Conservation (phyloP, 2,888 invertebrate genomes). For the Trissolcus brochymenae region DNA sequence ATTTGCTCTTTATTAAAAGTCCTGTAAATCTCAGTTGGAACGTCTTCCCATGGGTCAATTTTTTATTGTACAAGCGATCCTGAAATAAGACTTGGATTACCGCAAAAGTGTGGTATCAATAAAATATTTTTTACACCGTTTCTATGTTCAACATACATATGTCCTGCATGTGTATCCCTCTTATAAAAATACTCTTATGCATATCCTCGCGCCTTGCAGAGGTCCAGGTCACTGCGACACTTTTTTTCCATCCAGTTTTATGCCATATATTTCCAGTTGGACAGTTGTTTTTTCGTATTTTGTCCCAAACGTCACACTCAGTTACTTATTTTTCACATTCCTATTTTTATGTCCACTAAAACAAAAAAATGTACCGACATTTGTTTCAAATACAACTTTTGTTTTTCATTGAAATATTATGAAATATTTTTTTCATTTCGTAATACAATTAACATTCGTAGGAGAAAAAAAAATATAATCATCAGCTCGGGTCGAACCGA, state of each 20-base stretch:
- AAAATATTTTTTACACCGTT: not conserved
- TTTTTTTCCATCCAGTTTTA: not conserved
- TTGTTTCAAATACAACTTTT: no score
- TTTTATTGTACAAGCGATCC: not conserved
- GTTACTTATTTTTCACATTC: no score
- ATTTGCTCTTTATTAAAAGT: not conserved
- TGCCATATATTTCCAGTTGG: not conserved
- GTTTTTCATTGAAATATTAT: no score
- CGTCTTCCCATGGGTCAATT: slow-evolving; percentile 5
- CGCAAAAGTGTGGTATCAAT: slow-evolving; percentile 2
- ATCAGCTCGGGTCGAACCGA: no score
- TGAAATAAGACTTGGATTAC: not conserved
- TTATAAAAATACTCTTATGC: not conserved
- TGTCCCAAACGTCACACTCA: no score
- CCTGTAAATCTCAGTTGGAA: not conserved
- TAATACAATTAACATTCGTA: no score
- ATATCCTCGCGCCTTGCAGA: not conserved
- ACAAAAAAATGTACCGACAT: no score
- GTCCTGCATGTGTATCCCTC: not conserved
- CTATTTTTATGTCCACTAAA: no score
- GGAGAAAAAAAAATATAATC: no score
- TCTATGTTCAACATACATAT: not conserved
- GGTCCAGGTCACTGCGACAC: not conserved
- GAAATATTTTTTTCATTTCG: no score
- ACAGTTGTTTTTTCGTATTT: no score